These are phyloP conservation scores for Myotis pilosus DNA, from an alignment of 2,797 vertebrate species.

Conservation along the genomic window DNA sequence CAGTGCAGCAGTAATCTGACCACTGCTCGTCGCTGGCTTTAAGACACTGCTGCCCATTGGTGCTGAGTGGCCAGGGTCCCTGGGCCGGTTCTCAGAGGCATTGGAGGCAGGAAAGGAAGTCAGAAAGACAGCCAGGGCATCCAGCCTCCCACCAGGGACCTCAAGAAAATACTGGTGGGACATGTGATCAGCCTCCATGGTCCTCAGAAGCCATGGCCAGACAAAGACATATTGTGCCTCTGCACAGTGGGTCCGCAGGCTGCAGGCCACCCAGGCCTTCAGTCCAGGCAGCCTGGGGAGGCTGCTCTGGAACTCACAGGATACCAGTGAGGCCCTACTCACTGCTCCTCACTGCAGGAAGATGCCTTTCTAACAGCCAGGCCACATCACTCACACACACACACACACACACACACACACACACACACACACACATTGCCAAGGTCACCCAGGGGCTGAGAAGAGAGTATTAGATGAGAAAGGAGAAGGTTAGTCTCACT, in stretches of 20 bases:
- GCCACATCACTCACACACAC: background rate
- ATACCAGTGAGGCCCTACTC: background rate
- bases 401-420: background rate
- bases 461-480: background rate
- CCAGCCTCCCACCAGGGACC: conserved; percentile 78
- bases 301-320: background rate
- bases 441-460: background rate
- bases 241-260: background rate
- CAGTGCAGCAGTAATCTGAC: background rate
- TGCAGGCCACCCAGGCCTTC: background rate
- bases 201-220: conserved; percentile 70
- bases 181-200: conserved; percentile 66
- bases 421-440: background rate
- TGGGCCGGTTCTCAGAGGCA: background rate
- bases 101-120: background rate
- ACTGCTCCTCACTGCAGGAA: background rate
- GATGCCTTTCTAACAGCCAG: background rate
- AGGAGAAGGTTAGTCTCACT: background rate
- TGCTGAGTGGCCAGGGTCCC: background rate
- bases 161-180: conserved; percentile 81
- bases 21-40: background rate
- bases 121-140: conserved; percentile 79
- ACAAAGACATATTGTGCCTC: conserved; percentile 81
- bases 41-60: background rate
- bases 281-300: background rate